phyloP scores from a whole-genome alignment of 2,888 invertebrate species.

The Thereva nobilitata region DNA sequence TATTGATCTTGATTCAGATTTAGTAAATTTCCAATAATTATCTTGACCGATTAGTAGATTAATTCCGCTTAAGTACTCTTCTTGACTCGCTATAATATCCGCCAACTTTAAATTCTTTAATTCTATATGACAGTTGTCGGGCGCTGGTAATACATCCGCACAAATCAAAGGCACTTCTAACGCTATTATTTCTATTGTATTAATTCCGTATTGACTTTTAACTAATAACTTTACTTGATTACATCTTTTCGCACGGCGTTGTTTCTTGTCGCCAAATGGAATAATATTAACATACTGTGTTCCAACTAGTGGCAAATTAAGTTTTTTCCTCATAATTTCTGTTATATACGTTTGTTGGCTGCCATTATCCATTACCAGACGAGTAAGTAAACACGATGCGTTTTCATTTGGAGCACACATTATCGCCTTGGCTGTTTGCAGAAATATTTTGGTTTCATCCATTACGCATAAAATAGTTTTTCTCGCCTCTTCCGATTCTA shows the following conservation, averaged over 20 bases:
- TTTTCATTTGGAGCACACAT: background rate
- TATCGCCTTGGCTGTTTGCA: background rate
- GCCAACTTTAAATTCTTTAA: conserved; percentile 5
- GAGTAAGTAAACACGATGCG: background rate
- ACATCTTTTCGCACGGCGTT: background rate
- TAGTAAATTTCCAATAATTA: conserved; percentile 9
- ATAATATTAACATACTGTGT: background rate
- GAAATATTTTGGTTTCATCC: background rate
- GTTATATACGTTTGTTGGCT: background rate
- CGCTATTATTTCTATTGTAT: background rate
- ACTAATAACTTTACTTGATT: background rate
- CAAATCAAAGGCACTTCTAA: conserved; percentile 7
- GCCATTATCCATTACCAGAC: background rate
- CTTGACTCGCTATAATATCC: background rate
- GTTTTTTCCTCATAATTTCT: background rate
- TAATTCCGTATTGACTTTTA: background rate
- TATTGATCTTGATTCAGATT: background rate
- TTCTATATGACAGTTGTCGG: background rate
- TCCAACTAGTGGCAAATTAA: background rate
- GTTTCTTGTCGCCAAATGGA: background rate
- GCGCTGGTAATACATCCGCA: conserved; percentile 7
- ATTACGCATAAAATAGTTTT: background rate
- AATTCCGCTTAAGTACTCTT: conserved; percentile 2
- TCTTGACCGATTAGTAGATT: conserved; percentile 1
- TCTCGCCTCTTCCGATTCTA: background rate